Percentiles rank a stretch among this genome's conserved stretches.
phyloP scores from a whole-genome alignment of 1,140 invertebrate species.

The Hestina assimilis region DNA sequence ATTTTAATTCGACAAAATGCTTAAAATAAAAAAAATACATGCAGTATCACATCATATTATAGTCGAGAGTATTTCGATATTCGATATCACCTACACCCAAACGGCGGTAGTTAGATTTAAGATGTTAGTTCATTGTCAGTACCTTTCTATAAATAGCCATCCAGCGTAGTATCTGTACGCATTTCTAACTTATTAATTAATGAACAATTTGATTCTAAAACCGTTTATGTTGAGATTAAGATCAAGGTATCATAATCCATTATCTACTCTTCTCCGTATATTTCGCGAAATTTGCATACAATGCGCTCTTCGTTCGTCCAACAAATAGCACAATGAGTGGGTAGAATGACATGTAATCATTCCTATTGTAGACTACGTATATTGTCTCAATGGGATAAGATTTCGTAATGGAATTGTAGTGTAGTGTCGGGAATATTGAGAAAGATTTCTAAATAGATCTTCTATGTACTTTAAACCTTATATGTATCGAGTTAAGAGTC shows the following conservation, averaged over 20 bases:
- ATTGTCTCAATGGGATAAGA: constrained; percentile 5
- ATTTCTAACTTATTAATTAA: no score
- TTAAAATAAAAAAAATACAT: no score
- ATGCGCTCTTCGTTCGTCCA: constrained; percentile 8
- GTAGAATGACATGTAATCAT: constrained; percentile 16
- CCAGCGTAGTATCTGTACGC: no score
- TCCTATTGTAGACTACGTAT: constrained; percentile 7
- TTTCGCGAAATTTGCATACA: constrained; percentile 24
- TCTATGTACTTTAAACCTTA: background rate
- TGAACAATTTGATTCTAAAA: no score
- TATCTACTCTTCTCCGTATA: constrained; percentile 1
- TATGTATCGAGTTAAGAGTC: background rate
- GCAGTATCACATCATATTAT: no score
- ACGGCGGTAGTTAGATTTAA: no score
- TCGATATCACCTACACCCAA: no score
- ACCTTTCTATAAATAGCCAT: no score
- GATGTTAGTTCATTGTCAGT: no score
- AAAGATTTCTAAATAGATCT: background rate
- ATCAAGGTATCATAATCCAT: background rate
- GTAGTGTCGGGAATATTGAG: constrained; percentile 5
- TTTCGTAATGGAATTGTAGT: constrained; percentile 10
- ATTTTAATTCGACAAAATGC: no score
- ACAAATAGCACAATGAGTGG: constrained; percentile 16
- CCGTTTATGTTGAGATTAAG: no score
- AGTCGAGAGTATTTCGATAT: no score